Evolutionary conservation across 2,797 vertebrate genomes (phyloP).

Genomic region (Carcharodon carcharias): DNA sequence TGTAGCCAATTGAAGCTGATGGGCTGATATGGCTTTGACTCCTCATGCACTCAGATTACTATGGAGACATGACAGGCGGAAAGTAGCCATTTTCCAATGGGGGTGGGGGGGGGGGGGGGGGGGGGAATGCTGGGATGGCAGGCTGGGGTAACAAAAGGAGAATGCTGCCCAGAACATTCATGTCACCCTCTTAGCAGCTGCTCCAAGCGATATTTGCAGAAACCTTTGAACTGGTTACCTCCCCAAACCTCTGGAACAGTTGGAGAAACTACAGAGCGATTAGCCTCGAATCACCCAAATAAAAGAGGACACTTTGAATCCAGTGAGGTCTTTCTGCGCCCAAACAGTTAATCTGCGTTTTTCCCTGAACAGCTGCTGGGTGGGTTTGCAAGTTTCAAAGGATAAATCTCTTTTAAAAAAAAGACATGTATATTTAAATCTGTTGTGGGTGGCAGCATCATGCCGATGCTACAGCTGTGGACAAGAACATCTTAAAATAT

Average conservation of each 20-base stretch:
- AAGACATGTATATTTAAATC: slow-evolving; percentile 4
- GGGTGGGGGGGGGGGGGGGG: neutral
- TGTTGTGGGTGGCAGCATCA: neutral
- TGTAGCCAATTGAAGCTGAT: neutral
- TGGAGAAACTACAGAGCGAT: neutral
- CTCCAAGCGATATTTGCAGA: neutral
- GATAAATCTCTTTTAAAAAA: neutral
- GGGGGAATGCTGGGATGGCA: neutral
- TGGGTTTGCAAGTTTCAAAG: slow-evolving; percentile 18
- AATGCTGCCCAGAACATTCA: neutral
- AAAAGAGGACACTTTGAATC: no score
- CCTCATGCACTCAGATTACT: neutral
- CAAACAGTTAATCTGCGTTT: neutral
- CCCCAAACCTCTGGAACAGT: neutral
- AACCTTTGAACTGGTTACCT: neutral
- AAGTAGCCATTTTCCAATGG: neutral
- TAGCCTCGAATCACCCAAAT: neutral
- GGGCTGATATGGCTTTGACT: neutral
- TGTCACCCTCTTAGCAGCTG: neutral
- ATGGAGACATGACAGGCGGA: neutral
- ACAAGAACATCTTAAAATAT: neutral
- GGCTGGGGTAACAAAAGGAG: neutral
- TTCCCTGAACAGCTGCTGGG: slow-evolving; percentile 16
- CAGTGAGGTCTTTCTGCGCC: neutral
- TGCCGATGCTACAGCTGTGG: neutral